Conservation (phyloP, 1,140 invertebrate species). For the Drosophila obscura region DNA sequence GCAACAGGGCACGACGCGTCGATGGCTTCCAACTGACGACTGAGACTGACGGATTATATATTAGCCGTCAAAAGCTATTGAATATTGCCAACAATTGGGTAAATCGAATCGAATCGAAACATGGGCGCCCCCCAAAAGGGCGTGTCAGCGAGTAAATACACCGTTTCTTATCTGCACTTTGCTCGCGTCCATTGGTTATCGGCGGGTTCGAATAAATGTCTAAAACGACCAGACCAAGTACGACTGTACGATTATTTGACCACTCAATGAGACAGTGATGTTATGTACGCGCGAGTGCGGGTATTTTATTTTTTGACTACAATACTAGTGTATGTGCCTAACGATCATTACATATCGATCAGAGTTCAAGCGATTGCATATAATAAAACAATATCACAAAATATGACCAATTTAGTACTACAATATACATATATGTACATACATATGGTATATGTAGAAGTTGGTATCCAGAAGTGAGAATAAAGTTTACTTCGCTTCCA, state of each 20-base stretch:
- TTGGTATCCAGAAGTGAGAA: not conserved
- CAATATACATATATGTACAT: no score
- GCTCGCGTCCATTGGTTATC: constrained; percentile 36
- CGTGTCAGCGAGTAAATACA: constrained; percentile 29
- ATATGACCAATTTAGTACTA: no score
- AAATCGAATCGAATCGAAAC: constrained; percentile 25
- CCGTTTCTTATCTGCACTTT: constrained; percentile 48
- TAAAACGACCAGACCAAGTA: constrained; percentile 39
- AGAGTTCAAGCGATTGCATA: no score
- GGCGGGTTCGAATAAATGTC: constrained; percentile 31
- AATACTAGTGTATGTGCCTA: no score
- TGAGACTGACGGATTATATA: constrained; percentile 54
- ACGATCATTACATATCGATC: no score
- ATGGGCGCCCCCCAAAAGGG: constrained; percentile 6
- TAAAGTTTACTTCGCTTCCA: not conserved
- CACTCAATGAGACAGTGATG: no score
- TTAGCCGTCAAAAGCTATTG: constrained; percentile 49
- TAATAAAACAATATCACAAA: not conserved
- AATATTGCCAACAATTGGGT: constrained; percentile 34
- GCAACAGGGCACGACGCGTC: constrained; percentile 42
- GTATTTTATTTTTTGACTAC: no score
- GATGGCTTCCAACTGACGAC: constrained; percentile 54
- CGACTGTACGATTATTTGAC: no score
- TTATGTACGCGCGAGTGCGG: no score
- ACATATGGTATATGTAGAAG: no score